Conservation (phyloP, 2,797 vertebrate genomes). For the Apogon talboti region DNA sequence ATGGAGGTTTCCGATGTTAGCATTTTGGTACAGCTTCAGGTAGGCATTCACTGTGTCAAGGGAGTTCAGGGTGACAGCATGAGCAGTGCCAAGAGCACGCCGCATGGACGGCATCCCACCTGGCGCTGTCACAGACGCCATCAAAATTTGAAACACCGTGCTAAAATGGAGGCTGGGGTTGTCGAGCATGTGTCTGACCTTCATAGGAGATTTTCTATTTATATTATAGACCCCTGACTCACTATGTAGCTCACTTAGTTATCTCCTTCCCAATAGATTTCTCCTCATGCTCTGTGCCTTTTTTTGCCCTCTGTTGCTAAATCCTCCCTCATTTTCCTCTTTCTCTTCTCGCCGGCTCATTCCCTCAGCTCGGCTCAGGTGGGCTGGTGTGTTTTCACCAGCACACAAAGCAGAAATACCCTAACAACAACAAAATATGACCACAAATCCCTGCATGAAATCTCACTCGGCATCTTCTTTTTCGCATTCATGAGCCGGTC, state of each 20-base stretch:
- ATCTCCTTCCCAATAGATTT: background rate
- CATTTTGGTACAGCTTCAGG: conserved; percentile 16
- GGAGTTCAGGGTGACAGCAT: conserved; percentile 25
- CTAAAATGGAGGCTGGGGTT: conserved; percentile 33
- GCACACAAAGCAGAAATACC: conserved; percentile 23
- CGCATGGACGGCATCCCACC: conserved; percentile 42
- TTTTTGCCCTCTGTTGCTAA: conserved; percentile 5
- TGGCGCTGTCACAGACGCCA: conserved; percentile 50
- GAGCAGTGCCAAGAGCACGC: conserved; percentile 33
- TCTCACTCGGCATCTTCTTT: conserved; percentile 22
- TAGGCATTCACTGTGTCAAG: conserved; percentile 23
- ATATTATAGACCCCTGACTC: background rate
- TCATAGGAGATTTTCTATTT: conserved; percentile 43
- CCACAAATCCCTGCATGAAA: conserved; percentile 44
- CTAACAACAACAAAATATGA: conserved; percentile 22
- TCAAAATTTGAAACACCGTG: conserved; percentile 38
- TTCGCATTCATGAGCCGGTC: conserved; percentile 35
- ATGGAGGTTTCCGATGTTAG: conserved; percentile 11
- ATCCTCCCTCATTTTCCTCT: conserved; percentile 10
- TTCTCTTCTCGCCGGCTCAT: background rate
- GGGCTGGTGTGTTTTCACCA: background rate
- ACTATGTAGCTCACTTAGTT: conserved; percentile 2
- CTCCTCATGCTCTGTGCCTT: background rate
- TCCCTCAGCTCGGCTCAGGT: conserved; percentile 8
- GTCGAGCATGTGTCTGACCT: conserved; percentile 46